phyloP scores from a whole-genome alignment of 92 coral and sea anemone species.

The Porites lobata region DNA sequence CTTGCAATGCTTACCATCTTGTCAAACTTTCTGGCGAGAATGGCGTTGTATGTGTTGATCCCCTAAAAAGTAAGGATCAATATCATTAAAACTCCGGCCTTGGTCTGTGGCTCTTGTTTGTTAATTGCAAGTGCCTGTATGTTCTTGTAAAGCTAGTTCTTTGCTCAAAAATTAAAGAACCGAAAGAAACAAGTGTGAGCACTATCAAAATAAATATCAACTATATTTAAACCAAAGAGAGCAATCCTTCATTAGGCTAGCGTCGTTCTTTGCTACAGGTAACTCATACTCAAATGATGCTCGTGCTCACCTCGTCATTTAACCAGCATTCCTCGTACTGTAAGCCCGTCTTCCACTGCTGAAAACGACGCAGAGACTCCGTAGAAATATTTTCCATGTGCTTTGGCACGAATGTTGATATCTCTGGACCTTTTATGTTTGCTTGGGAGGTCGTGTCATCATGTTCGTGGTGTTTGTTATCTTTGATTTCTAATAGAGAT shows the following conservation, averaged over 20 bases:
- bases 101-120: neutral
- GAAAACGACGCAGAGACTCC: constrained; percentile 9
- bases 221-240: too few species aligned
- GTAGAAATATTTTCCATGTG: neutral
- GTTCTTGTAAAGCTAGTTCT: too few species aligned
- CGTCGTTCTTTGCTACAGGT: too few species aligned
- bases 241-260: too few species aligned
- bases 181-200: too few species aligned
- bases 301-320: constrained; percentile 6
- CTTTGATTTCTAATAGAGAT: too few species aligned
- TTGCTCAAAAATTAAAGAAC: too few species aligned
- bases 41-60: neutral
- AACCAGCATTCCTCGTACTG: neutral
- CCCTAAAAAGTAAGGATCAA: neutral
- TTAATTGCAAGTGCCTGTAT: too few species aligned
- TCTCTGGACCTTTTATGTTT: neutral
- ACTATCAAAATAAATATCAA: too few species aligned
- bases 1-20: constrained; percentile 5
- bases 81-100: neutral
- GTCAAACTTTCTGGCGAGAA: constrained; percentile 7
- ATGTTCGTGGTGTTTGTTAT: neutral
- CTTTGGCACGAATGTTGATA: neutral
- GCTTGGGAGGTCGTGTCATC: neutral
- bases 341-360: constrained; percentile 6
- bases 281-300: neutral